Percentiles rank a stretch among this genome's conserved stretches.
Evolutionary conservation across 2,113 vertebrate species (phyloP).

Genomic region (Arvicanthis niloticus): DNA sequence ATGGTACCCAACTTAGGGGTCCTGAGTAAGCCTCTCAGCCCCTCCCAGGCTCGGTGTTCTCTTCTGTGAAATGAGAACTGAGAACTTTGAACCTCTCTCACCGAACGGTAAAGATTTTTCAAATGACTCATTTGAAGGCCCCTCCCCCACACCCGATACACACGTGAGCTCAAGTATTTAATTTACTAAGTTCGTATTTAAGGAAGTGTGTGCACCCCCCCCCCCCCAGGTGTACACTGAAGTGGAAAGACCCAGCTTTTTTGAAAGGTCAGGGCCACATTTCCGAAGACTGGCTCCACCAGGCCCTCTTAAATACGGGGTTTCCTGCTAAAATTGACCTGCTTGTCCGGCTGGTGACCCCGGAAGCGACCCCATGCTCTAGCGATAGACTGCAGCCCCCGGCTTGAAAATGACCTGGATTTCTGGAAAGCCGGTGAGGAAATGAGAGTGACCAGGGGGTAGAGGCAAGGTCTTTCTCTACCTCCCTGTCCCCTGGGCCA

Average conservation of each 20-base stretch:
- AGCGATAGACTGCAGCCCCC: slow-evolving; percentile 51
- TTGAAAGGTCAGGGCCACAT: not conserved
- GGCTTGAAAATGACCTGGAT: slow-evolving; percentile 72
- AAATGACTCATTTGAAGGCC: not conserved
- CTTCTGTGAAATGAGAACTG: not conserved
- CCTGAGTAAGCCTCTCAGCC: too few relatives aligned
- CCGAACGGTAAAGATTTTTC: not conserved
- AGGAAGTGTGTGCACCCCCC: not conserved
- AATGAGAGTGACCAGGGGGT: slow-evolving; percentile 58
- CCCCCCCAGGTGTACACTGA: not conserved
- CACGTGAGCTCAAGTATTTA: not conserved
- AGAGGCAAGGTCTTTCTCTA: not conserved
- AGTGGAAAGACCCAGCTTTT: not conserved
- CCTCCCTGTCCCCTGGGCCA: slow-evolving; percentile 18
- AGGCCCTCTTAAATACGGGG: slow-evolving; percentile 25
- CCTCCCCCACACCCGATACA: not conserved
- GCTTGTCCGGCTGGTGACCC: slow-evolving; percentile 74
- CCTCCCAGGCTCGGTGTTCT: not conserved
- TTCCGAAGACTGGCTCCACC: not conserved
- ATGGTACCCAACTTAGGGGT: not conserved
- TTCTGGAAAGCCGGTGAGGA: slow-evolving; percentile 60
- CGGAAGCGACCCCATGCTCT: slow-evolving; percentile 73
- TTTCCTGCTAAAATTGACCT: slow-evolving; percentile 80
- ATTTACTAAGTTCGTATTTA: not conserved
- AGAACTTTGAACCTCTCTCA: not conserved